phyloP scores from a whole-genome alignment of 35 echinoderm and acorn worm genomes.

The Ptychodera flava region DNA sequence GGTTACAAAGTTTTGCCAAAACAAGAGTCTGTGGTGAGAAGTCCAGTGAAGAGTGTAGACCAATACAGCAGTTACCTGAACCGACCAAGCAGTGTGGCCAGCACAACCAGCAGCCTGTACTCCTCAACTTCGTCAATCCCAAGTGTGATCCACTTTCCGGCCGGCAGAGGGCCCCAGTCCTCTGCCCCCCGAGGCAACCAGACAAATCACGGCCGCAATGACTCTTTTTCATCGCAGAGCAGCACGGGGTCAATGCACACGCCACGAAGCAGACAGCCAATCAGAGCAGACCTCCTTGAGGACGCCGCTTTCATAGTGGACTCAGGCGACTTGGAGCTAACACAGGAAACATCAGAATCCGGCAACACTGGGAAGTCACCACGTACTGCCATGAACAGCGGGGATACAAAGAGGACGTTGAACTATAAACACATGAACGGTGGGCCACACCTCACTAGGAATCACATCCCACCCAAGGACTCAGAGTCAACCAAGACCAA shows the following conservation, averaged over 20 bases:
- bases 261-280: neutral
- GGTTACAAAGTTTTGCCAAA: constrained; percentile 21
- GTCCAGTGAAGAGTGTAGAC: neutral
- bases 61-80: constrained; percentile 15
- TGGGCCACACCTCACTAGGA: neutral
- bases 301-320: neutral
- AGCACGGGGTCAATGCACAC: neutral
- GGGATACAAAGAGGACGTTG: neutral
- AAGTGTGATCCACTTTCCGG: constrained; percentile 78
- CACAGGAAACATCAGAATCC: neutral
- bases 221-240: neutral
- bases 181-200: constrained; percentile 3
- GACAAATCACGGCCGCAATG: neutral
- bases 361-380: neutral
- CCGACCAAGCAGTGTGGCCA: constrained; percentile 57
- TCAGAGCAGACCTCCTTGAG: neutral
- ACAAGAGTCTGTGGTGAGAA: neutral
- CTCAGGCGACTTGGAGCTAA: neutral
- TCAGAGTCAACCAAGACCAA: no score
- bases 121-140: constrained; percentile 79
- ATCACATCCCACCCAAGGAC: neutral
- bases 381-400: neutral
- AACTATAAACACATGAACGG: neutral
- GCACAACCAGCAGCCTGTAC: constrained; percentile 80
- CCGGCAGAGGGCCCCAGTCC: neutral